These are phyloP conservation scores for Agapetus fuscipes DNA, from an alignment of 2,888 invertebrate genomes.

Conservation along the genomic window DNA sequence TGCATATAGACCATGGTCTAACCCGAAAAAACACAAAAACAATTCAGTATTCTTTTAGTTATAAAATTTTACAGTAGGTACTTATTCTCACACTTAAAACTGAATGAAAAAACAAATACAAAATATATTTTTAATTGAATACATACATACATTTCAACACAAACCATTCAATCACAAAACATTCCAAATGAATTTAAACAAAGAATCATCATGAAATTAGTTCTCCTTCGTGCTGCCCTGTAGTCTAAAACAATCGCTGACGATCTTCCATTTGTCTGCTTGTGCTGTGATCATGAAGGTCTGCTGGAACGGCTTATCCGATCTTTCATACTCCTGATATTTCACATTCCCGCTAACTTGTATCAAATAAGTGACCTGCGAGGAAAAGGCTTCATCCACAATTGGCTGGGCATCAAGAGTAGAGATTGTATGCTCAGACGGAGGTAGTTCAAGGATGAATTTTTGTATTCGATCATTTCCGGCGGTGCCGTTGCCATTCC, in stretches of 20 bases:
- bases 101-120: too few species aligned
- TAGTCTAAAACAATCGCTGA: slow-evolving; percentile 60
- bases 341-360: slow-evolving; percentile 76
- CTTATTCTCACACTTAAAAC: too few species aligned
- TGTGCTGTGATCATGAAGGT: slow-evolving; percentile 81
- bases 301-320: slow-evolving; percentile 66
- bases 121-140: too few species aligned
- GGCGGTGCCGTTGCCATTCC: slow-evolving; percentile 84
- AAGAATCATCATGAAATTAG: too few species aligned
- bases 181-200: too few species aligned
- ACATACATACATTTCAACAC: too few species aligned
- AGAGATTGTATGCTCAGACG: slow-evolving; percentile 64
- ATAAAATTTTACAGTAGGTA: too few species aligned
- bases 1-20: too few species aligned
- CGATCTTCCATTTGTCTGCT: slow-evolving; percentile 89
- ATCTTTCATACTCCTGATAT: slow-evolving; percentile 48
- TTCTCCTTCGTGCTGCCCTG: slow-evolving; percentile 6
- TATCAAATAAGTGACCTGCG: slow-evolving; percentile 73
- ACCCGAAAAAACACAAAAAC: too few species aligned
- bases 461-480: slow-evolving; percentile 78
- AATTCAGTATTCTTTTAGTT: too few species aligned
- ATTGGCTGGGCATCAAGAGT: slow-evolving; percentile 86
- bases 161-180: too few species aligned
- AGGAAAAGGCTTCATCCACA: slow-evolving; percentile 61
- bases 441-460: slow-evolving; percentile 74